Base-by-base conservation (phyloP, 92 coral and sea anemone genomes). In the Hydrozoanthus gracilis region DNA sequence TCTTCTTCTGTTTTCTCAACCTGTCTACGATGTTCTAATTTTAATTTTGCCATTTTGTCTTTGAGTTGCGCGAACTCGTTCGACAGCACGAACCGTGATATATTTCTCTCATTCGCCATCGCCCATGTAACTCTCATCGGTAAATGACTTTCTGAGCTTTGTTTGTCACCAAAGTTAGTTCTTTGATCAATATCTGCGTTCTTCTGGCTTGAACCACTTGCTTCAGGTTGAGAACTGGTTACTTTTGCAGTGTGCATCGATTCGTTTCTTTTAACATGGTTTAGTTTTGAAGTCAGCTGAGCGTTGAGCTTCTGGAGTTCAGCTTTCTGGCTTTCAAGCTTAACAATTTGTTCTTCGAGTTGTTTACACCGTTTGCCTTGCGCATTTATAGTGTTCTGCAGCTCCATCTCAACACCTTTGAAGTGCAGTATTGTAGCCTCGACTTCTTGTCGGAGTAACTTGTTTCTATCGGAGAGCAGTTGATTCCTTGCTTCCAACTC, bases 61-160 rank as follows among this genome's bases (percentile, higher is more conserved):
- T 50, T 74, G 44, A 74, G 55, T 17, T 49, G 79, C 17, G 79
- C 55, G 51, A 58, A 74, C 17, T 74, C 79, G 20, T 5, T 74
- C 60, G 51, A 50, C 18, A 50, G n/a, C 50, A 71, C 9, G 35
- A 67, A 67, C 10, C 72, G 72, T 20, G 72, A 17, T 16, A 45
- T 13, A 7, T 67, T 67, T 67, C 72, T 67, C 35, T 67, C 72
- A 67, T 67, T 67, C 35, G 72, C 72, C 9, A 51, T 52, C 0
- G 58, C 84, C 51, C 44, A 47, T 27, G 60, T 20, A 9, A 18
- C 5, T 27, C 3, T 39, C 15, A 3, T 35, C 54, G 45, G 49
- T 15, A 45, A 47, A 11, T 11, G 16, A 58, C 8, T 5, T 13
- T n/a, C 39, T 7, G n/a, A 60, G 0, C n/a, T 78, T 50, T 2